phyloP scores from a whole-genome alignment of 2,797 vertebrate species.

The Helarctos malayanus region DNA sequence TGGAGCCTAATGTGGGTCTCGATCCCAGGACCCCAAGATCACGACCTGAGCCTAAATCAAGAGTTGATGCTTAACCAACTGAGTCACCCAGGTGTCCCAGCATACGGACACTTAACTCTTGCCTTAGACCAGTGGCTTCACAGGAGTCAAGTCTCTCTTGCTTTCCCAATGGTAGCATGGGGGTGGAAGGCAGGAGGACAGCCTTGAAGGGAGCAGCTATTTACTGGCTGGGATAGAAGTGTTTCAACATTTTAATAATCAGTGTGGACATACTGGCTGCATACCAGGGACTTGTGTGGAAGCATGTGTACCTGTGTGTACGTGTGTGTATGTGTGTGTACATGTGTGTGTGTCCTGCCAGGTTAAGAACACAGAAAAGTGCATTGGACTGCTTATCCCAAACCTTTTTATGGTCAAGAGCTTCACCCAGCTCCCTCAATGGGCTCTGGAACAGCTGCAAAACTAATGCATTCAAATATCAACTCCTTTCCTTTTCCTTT shows the following conservation, averaged over 20 bases:
- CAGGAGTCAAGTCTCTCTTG: not conserved
- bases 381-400: not conserved
- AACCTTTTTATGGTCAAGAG: not conserved
- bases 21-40: not conserved
- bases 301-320: not conserved
- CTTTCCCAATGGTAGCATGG: not conserved
- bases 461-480: not conserved
- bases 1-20: not conserved
- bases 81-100: not conserved
- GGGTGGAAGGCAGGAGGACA: not conserved
- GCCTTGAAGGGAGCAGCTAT: not conserved
- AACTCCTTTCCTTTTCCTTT: not conserved
- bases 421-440: not conserved
- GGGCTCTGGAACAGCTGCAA: not conserved
- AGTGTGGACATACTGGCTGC: too few relatives aligned
- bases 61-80: not conserved
- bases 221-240: not conserved
- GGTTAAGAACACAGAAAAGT: not conserved
- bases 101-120: not conserved
- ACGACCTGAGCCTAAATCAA: not conserved
- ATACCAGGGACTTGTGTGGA: not conserved
- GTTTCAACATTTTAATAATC: not conserved
- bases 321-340: fast-evolving
- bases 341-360: too few relatives aligned
- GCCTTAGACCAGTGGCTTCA: not conserved